Percentiles rank a stretch among this genome's conserved stretches.
These are phyloP conservation scores for Sicus ferrugineus DNA, from an alignment of 2,888 invertebrate species.

Conservation along the genomic window DNA sequence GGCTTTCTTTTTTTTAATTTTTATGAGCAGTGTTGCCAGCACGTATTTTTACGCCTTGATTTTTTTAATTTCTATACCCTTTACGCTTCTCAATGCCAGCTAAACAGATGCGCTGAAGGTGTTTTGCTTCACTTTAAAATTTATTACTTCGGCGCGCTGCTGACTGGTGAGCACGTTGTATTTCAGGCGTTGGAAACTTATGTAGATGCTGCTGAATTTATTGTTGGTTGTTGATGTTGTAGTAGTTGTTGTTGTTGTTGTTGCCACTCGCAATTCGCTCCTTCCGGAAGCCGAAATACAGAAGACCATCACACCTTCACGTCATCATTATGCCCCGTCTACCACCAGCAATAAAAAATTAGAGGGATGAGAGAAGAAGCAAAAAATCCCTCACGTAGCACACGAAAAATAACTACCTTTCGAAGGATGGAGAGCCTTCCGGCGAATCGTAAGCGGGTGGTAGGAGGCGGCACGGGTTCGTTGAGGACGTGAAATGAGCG, in stretches of 20 bases:
- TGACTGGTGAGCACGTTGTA: slow-evolving; percentile 35
- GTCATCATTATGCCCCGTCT: not conserved
- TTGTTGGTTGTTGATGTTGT: slow-evolving; percentile 23
- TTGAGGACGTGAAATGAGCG: not conserved
- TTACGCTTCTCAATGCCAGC: slow-evolving; percentile 4
- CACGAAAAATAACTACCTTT: slow-evolving; percentile 24
- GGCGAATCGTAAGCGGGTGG: not conserved
- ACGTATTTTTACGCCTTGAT: not conserved
- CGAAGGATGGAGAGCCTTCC: not conserved
- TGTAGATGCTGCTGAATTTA: slow-evolving; percentile 23
- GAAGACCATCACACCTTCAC: not conserved
- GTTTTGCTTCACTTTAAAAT: slow-evolving; percentile 34
- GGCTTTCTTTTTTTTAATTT: not conserved
- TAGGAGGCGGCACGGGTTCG: not conserved
- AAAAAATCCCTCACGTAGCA: slow-evolving; percentile 25
- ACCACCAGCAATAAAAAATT: not conserved
- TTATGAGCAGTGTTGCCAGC: slow-evolving; percentile 18
- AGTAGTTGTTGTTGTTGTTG: slow-evolving; percentile 12
- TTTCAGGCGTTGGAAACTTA: slow-evolving; percentile 48
- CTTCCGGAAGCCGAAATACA: not conserved
- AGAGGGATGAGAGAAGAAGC: slow-evolving; percentile 5
- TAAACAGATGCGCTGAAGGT: slow-evolving; percentile 31
- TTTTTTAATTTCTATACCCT: not conserved
- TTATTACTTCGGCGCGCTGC: slow-evolving; percentile 29
- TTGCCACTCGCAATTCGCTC: not conserved